Base-by-base conservation (phyloP, 2,888 invertebrate species). In the Pomacea canaliculata region DNA sequence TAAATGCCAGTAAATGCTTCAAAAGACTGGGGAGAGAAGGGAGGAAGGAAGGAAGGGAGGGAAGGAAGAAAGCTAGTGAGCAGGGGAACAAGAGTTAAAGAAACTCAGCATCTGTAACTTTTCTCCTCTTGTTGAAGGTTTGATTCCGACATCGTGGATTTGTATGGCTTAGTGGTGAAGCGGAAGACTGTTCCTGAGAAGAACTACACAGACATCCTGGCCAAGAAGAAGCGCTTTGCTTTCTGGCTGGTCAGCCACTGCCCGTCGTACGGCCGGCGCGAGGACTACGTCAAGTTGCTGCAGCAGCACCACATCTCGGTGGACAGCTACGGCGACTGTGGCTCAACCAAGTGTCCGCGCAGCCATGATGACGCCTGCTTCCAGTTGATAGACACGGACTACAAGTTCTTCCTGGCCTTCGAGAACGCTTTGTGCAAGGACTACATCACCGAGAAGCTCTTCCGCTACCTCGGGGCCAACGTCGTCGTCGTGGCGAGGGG, bases 361-460 rank as follows among this genome's bases (percentile, higher is more conserved):
- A 65, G 37, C 19, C 7, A 48, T 12, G 79, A 79, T 71, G 59
- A 60, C 49, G n/a, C 69, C 18, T 79, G 79, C 70, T 67, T 67
- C 23, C 27, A 19, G 10, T 65, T 60, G 70, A 70, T 79, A 60
- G 56, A 49, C 59, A 56, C 13, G 13, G 65, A 77, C 7, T 81
- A 81, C 71, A 76, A 76, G 60, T 81, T 81, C 69, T 81, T 74
- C 70, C 48, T 81, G 49, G 63, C 46, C 62, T 63, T 71, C 19
- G 71, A 71, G 63, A 62, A 62, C 71, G 71, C 62, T 7, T 62
- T 71, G 19, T 71, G 71, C 71, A 62, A 46, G 62, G 71, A 71
- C 48, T 71, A 71, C 71, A 48, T 71, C 62, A 51, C 63, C 19
- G 71, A 71, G 71, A 71, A 71, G n/a, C 48, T 71, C 46, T 71